Evolutionary conservation across 2,888 invertebrate genomes (phyloP), one percentile per base, ranked within the genome.

Genomic region (Cantharis rustica): DNA sequence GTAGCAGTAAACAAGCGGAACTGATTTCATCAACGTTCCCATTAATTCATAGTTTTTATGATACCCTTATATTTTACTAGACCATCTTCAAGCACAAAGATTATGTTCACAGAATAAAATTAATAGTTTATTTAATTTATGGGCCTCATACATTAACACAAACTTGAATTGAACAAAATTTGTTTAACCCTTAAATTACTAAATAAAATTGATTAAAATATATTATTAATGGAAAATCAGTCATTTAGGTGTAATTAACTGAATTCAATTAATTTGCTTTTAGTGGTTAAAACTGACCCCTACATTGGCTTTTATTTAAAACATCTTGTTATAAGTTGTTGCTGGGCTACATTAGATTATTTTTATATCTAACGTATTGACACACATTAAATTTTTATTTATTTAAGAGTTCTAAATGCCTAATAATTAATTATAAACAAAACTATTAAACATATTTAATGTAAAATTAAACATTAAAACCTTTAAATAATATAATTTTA

Each of bases 1-100:
- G 64, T 66, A 66, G 20, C n/a, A 66, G 64, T 66, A 66, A 66
- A 66, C 64, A 66, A 66, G 64, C 64, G 20, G 64, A 66, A 66
- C 64, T 66, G 64, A 17, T 23, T 23, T 66, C 64, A 66, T 66
- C 64, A 66, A 66, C 64, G 64, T 66, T 66, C 11, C 64, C 64
- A 66, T 66, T 66, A 66, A 66, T 66, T 66, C 64, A 66, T 66
- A 66, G 64, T 66, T 66, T 66, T 66, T 66, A 66, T 20, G 64
- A 66, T 66, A 23, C 64, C 64, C 64, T 66, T 66, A 66, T 66
- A 66, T 66, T 66, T 66, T 66, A 66, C 20, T 66, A 66, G 20
- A 66, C 47, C 47, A 47, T 47, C 47, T 47, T 47, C 47, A 47
- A 47, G 47, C 47, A 66, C 64, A 66, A 66, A 66, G 64, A 66